These are phyloP conservation scores for Saturnia pavonia DNA, from an alignment of 2,888 invertebrate genomes.

Conservation along the genomic window DNA sequence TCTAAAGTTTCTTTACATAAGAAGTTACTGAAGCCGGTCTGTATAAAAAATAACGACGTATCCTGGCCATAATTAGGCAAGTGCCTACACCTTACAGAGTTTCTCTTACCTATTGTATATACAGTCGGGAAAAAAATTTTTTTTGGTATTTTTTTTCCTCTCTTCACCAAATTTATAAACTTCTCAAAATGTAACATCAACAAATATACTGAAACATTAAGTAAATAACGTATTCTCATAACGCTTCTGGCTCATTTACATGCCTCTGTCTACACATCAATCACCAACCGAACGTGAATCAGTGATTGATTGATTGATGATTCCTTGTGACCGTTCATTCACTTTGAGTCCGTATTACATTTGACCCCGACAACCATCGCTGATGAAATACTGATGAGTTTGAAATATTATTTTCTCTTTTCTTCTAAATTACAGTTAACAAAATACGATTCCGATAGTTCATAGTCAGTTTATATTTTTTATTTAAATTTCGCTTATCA, in stretches of 20 bases:
- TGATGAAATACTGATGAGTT: conserved; percentile 24
- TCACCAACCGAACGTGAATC: conserved; percentile 63
- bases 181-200: neutral
- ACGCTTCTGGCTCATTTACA: conserved; percentile 65
- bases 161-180: no score
- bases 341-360: conserved; percentile 24
- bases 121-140: no score
- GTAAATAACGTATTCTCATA: conserved; percentile 24
- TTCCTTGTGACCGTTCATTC: conserved; percentile 60
- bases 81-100: no score
- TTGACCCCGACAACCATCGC: conserved; percentile 19
- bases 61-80: no score
- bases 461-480: neutral
- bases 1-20: no score
- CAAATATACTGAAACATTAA: conserved; percentile 15
- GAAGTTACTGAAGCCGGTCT: no score
- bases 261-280: conserved; percentile 75
- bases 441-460: neutral
- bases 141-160: no score
- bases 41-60: no score
- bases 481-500: neutral
- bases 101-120: no score
- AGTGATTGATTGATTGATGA: conserved; percentile 70
- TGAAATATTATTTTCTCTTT: conserved; percentile 20
- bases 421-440: conserved; percentile 21